These are phyloP conservation scores for Actinernus sp. DNA, from an alignment of 92 coral and sea anemone species.

Conservation along the genomic window DNA sequence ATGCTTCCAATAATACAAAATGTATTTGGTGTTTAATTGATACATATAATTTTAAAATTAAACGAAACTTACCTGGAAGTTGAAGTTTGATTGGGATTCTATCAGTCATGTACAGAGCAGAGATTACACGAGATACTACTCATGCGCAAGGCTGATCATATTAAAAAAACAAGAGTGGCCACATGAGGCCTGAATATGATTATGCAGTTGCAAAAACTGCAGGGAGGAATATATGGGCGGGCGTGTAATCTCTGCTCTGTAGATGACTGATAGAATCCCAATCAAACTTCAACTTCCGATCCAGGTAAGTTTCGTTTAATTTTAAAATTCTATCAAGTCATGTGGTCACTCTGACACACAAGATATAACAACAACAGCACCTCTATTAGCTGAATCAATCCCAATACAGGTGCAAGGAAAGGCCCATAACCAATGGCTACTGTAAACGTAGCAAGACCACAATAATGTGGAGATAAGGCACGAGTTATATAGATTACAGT, in stretches of 20 bases:
- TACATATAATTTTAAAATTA: too few species aligned
- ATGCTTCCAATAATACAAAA: too few species aligned
- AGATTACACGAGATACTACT: conserved; percentile 21
- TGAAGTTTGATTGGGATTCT: too few species aligned
- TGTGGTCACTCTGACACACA: too few species aligned
- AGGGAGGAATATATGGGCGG: conserved; percentile 31
- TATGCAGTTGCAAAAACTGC: conserved; percentile 14
- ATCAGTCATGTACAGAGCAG: too few species aligned
- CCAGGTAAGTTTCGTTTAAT: conserved; percentile 22
- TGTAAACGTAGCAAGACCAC: neutral
- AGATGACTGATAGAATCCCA: conserved; percentile 29
- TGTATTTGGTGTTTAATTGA: too few species aligned
- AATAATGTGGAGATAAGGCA: neutral
- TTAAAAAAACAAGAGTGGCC: conserved; percentile 10
- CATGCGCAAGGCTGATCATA: conserved; percentile 24
- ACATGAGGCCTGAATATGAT: conserved; percentile 2
- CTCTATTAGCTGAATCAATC: neutral
- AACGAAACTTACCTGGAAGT: too few species aligned
- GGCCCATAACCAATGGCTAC: neutral
- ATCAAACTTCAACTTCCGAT: conserved; percentile 34
- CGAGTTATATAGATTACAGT: neutral
- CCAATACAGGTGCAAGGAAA: neutral
- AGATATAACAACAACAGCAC: neutral
- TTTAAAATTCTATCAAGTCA: conserved; percentile 40
- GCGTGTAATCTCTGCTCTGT: conserved; percentile 13